Evolutionary conservation across 2,888 invertebrate genomes (phyloP), one percentile per base, ranked within the genome.

Genomic region (Deilephila porcellus): DNA sequence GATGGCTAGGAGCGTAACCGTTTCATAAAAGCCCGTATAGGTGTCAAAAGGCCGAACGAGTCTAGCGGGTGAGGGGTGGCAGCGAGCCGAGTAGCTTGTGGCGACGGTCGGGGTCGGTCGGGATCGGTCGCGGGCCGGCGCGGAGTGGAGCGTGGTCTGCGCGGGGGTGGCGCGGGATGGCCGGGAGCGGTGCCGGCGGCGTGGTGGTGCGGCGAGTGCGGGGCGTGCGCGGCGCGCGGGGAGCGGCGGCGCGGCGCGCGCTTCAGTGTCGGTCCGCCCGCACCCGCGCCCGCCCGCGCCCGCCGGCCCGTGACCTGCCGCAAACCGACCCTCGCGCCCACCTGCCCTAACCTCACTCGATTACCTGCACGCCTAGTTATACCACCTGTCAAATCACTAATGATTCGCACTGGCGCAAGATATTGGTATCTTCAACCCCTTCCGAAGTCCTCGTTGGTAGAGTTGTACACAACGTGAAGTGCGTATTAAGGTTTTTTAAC

Each of bases 191-290:
- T 63, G 79, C 76, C 60, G 71, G 71, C 32, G 83, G 81, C 82
- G 78, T 77, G 80, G 75, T 71, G 80, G 80, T 81, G 79, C 81
- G 83, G 81, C 45, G 45, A 45, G 45, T 45, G 88, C 82, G 82
- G 82, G 86, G 84, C 83, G 85, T 83, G 82, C 32, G 85, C 83
- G 83, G 74, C 76, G 60, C 29, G 29, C 25, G 29, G 80, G 74
- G 73, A 71, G 83, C 81, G 89, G 87, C 81, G 78, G 86, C 79
- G 90, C 91, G 91, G 91, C 91, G 92, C 92, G 92, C 93, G 91
- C 91, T 86, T 91, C 93, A 93, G 94, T 94, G 91, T 91, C 85
- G 91, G 90, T 90, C 90, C 91, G 89, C 93, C 91, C 92, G 92
- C 93, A 90, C 92, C 92, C 92, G 91, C 92, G 89, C 91, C 91